Evolutionary conservation across 2,113 vertebrate species (phyloP), one percentile per base, ranked within the genome.

Genomic region (Tupaia chinensis): DNA sequence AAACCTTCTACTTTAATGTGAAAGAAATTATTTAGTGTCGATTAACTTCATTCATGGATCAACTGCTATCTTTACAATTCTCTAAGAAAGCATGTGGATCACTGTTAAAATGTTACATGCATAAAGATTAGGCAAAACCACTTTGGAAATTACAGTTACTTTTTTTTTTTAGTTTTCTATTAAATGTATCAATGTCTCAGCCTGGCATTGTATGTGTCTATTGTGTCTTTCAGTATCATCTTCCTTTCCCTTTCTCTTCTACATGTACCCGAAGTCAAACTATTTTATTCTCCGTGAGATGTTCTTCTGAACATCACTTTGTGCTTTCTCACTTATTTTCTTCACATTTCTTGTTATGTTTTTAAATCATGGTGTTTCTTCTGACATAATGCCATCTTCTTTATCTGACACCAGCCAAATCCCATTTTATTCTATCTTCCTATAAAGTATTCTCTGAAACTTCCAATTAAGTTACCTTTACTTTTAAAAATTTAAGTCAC

Each of bases 21-120:
- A 95, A 86, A 95, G 27, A 66, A 89, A 80, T 89, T 25, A 85
- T 34, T 91, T 69, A 77, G 32, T 94, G 81, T 85, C 87, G 93
- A 87, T 82, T 93, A 90, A 23, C 69, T 96, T 84, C 60, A 73
- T 80, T 89, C 32, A 77, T 66, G 60, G 73, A 90, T 92, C 19
- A 60, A 88, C 3, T 63, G 1, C 16, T 53, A 3, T 44, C 77
- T 96, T 95, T 85, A 92, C 13, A 92, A 44, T 85, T 95, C n/a
- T 93, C 68, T 66, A 10, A 56, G 73, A 92, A 78, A 87, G 34
- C 53, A 9, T n/a, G 32, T 78, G 73, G 13, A 79, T 87, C 63
- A 27, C 8, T 85, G 60, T 81, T 76, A 87, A 96, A 92, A 97
- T 86, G 34, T 34, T 58, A 92, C 25, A 27, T 34, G 74, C 13